A percentile compares a stretch with the other conserved stretches of the same genome.
phyloP scores from a whole-genome alignment of 2,888 invertebrate species.

The Drosophila rubida region DNA sequence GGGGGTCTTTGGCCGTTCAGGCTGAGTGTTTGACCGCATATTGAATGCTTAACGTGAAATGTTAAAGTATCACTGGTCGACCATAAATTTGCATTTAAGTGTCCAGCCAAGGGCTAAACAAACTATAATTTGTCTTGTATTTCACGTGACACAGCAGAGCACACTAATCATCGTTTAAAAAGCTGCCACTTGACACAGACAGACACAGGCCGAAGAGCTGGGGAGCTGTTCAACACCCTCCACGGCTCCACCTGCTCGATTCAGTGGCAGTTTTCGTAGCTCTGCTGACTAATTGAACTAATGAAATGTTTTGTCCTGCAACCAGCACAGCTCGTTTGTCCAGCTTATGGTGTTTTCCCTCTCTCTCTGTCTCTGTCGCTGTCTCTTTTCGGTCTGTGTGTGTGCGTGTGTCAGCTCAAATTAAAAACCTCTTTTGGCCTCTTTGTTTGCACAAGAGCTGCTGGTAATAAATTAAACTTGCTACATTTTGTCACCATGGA shows the following conservation, averaged over 20 bases:
- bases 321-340: slow-evolving; percentile 37
- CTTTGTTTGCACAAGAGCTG: slow-evolving; percentile 64
- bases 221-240: background rate
- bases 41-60: slow-evolving; percentile 20
- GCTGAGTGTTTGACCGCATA: slow-evolving; percentile 3
- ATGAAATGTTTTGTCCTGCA: slow-evolving; percentile 67
- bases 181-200: slow-evolving; percentile 49
- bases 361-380: background rate
- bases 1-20: background rate
- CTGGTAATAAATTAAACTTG: slow-evolving; percentile 72
- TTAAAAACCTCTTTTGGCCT: slow-evolving; percentile 66
- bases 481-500: slow-evolving; percentile 74
- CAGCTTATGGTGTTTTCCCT: slow-evolving; percentile 27
- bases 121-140: slow-evolving; percentile 79
- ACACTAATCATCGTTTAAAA: slow-evolving; percentile 77
- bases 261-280: slow-evolving; percentile 36
- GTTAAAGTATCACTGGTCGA: slow-evolving; percentile 23
- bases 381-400: background rate
- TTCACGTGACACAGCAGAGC: slow-evolving; percentile 48
- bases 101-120: slow-evolving; percentile 47
- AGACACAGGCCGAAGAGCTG: slow-evolving; percentile 9
- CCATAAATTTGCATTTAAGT: slow-evolving; percentile 71
- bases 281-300: slow-evolving; percentile 73
- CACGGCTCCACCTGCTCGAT: slow-evolving; percentile 14
- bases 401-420: slow-evolving; percentile 47